Conservation (phyloP, 30 jellyfish, hydroid and myxozoan genomes). For the Sanderia malayensis region DNA sequence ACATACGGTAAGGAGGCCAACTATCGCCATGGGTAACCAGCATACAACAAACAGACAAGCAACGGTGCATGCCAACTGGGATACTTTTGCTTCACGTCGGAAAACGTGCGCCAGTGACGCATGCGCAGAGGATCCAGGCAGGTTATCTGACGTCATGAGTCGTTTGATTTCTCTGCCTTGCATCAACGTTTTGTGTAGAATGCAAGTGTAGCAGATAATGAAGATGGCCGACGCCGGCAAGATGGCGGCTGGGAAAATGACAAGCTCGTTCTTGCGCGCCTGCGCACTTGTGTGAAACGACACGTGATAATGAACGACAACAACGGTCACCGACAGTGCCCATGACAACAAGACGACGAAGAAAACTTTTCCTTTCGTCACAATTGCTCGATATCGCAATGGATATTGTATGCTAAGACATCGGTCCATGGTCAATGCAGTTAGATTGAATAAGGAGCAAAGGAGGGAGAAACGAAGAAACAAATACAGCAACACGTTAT, state of each 20-base stretch:
- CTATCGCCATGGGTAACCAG: conserved; percentile 64
- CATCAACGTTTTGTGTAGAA: neutral
- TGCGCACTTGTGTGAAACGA: neutral
- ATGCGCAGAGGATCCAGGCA: neutral
- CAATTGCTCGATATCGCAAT: conserved; percentile 9
- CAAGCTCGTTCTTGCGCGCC: neutral
- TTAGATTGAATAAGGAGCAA: conserved; percentile 31
- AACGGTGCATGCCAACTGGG: conserved; percentile 49
- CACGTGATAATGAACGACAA: neutral
- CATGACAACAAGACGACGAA: neutral
- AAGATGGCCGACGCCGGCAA: conserved; percentile 9
- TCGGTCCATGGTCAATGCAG: conserved; percentile 35
- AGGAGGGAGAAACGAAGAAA: conserved; percentile 55
- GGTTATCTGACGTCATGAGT: neutral
- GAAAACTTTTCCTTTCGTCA: neutral
- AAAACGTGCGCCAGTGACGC: neutral
- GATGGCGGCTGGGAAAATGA: conserved; percentile 13
- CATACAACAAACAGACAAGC: conserved; percentile 44
- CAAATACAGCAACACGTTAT: conserved; percentile 24
- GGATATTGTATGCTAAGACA: conserved; percentile 13
- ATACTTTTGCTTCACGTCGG: conserved; percentile 39
- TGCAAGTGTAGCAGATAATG: conserved; percentile 3
- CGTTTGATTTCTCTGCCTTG: conserved; percentile 24
- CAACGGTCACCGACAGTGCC: neutral
- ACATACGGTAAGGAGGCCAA: neutral